These are phyloP conservation scores for Mycogona germanica DNA, from an alignment of 2,888 invertebrate species.

Conservation along the genomic window DNA sequence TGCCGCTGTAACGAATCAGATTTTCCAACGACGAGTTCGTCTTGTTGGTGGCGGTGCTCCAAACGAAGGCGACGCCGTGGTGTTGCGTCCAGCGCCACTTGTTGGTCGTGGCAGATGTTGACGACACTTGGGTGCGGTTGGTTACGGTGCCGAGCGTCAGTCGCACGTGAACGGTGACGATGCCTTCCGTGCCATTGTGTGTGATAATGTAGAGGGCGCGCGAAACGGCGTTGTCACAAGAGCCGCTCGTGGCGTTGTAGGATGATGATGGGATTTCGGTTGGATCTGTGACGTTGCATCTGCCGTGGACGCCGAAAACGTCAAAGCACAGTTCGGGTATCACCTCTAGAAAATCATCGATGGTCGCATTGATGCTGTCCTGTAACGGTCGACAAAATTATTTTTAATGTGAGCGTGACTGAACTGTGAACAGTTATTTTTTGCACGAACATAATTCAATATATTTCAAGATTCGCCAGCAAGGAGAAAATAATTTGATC, in stretches of 20 bases:
- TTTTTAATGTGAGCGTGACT: no score
- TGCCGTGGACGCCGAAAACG: not conserved
- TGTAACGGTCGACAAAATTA: no score
- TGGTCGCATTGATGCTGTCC: no score
- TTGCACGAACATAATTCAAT: no score
- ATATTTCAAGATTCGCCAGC: no score
- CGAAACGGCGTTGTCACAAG: constrained; percentile 4
- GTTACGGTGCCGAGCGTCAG: constrained; percentile 6
- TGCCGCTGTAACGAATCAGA: constrained; percentile 3
- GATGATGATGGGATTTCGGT: not conserved
- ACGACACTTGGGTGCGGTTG: no score
- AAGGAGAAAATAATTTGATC: no score
- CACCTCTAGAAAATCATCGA: constrained; percentile 1
- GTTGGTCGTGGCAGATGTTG: not conserved
- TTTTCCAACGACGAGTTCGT: not conserved
- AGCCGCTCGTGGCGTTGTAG: not conserved
- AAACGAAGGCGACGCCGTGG: not conserved
- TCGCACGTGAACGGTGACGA: not conserved
- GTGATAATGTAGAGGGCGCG: not conserved
- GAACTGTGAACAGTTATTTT: no score
- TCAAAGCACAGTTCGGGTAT: constrained; percentile 1
- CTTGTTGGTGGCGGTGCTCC: no score
- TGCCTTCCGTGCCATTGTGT: constrained; percentile 11
- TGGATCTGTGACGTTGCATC: not conserved
- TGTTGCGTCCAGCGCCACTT: constrained; percentile 1